Percentiles rank a stretch among this genome's conserved stretches.
These are phyloP conservation scores for Apamea epomidion DNA, from an alignment of 2,888 invertebrate species.

Conservation along the genomic window DNA sequence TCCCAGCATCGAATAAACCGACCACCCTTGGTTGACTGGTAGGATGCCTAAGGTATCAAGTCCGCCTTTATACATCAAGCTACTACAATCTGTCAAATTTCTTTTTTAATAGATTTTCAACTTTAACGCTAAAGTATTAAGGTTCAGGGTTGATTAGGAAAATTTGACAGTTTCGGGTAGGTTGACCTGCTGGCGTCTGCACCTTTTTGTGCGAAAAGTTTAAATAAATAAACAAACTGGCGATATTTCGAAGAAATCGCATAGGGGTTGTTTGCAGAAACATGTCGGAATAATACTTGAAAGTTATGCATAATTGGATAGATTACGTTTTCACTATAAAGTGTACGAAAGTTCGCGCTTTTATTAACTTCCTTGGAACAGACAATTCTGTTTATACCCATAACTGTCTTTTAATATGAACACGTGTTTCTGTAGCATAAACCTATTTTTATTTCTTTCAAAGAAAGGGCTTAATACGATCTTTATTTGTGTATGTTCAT, in stretches of 20 bases:
- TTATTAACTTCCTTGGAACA: not conserved
- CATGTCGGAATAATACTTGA: not conserved
- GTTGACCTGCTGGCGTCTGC: too few species aligned
- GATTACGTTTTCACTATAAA: slow-evolving; percentile 1
- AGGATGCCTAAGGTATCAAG: too few species aligned
- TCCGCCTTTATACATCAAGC: too few species aligned
- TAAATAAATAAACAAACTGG: not conserved
- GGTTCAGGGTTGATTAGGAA: too few species aligned
- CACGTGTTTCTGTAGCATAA: not conserved
- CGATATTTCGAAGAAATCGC: slow-evolving; percentile 6
- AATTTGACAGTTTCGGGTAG: too few species aligned
- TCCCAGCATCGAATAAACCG: not conserved
- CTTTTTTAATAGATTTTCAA: too few species aligned
- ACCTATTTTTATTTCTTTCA: not conserved
- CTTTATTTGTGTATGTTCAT: not conserved
- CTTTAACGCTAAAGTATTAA: too few species aligned
- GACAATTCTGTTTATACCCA: not conserved
- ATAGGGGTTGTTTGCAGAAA: not conserved
- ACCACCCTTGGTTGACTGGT: too few species aligned
- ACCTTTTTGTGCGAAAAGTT: too few species aligned
- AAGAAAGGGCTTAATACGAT: not conserved
- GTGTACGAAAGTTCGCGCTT: not conserved
- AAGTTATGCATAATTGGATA: not conserved
- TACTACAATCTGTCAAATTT: too few species aligned
- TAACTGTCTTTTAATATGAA: not conserved